Evolutionary conservation across 2,797 vertebrate species (phyloP).

Genomic region (Heterohyrax brucei): DNA sequence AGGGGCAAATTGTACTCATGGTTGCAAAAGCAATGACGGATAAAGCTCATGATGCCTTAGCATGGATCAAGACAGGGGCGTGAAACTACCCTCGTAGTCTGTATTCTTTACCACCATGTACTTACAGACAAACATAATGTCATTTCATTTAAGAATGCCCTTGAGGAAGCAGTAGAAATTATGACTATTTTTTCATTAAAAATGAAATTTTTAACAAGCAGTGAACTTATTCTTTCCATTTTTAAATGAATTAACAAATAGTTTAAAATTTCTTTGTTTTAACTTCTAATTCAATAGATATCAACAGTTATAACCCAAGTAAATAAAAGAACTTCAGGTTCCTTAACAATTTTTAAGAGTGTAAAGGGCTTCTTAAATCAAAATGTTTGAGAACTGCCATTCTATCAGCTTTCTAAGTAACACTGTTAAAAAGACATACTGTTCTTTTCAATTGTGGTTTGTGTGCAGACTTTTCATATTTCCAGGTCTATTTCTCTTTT

Average conservation of each 20-base stretch:
- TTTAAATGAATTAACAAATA: conserved; percentile 20
- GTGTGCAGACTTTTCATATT: neutral
- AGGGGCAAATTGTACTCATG: neutral
- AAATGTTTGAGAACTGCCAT: conserved; percentile 44
- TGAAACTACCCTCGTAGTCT: neutral
- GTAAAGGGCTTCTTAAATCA: neutral
- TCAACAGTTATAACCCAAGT: conserved; percentile 7
- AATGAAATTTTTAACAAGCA: conserved; percentile 30
- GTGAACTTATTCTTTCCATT: conserved; percentile 28
- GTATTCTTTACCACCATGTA: conserved; percentile 13
- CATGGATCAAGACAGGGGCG: neutral
- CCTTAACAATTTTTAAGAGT: conserved; percentile 12
- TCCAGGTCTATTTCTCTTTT: conserved; percentile 26
- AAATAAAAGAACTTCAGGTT: conserved; percentile 29
- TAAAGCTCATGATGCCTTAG: conserved; percentile 17
- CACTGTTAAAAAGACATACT: conserved; percentile 24
- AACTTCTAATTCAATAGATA: conserved; percentile 42
- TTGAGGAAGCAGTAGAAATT: conserved; percentile 49
- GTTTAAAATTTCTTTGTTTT: conserved; percentile 55
- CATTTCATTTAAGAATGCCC: conserved; percentile 44
- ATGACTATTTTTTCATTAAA: conserved; percentile 43
- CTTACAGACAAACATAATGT: conserved; percentile 26
- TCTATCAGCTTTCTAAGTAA: conserved; percentile 39
- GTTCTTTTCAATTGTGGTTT: conserved; percentile 52
- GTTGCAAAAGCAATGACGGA: conserved; percentile 5